Evolutionary conservation across 2,797 vertebrate species (phyloP).

Genomic region (Nyctalus aviator): DNA sequence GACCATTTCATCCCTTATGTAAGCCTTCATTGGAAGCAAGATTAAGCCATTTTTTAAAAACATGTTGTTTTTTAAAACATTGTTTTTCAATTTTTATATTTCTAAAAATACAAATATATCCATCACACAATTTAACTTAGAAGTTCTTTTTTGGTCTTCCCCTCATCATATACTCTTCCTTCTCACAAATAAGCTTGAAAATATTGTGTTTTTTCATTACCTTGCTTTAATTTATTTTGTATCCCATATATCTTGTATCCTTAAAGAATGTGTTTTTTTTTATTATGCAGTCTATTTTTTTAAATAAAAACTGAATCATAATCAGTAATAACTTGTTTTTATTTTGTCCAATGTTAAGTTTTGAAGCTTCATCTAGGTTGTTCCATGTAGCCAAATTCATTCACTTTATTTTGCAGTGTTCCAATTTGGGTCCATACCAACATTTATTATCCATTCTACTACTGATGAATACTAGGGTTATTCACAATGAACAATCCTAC

Average conservation of each 20-base stretch:
- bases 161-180: not conserved
- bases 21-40: constrained; percentile 29
- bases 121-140: not conserved
- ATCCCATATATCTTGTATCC: not conserved
- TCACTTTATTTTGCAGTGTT: constrained; percentile 25
- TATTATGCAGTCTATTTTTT: constrained; percentile 38
- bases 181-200: constrained; percentile 36
- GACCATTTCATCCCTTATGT: not conserved
- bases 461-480: constrained; percentile 33
- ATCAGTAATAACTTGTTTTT: constrained; percentile 7
- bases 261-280: not conserved
- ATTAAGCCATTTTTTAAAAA: not conserved
- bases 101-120: not conserved
- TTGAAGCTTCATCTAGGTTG: constrained; percentile 21
- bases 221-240: constrained; percentile 14
- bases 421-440: not conserved
- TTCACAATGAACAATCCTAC: constrained; percentile 1
- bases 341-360: not conserved
- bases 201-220: constrained; percentile 11
- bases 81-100: not conserved
- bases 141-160: constrained; percentile 34
- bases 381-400: not conserved
- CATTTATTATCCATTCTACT: constrained; percentile 16
- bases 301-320: constrained; percentile 49
- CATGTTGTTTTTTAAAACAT: not conserved